phyloP scores from a whole-genome alignment of 2,113 vertebrate genomes.

The Tympanuchus pallidicinctus region DNA sequence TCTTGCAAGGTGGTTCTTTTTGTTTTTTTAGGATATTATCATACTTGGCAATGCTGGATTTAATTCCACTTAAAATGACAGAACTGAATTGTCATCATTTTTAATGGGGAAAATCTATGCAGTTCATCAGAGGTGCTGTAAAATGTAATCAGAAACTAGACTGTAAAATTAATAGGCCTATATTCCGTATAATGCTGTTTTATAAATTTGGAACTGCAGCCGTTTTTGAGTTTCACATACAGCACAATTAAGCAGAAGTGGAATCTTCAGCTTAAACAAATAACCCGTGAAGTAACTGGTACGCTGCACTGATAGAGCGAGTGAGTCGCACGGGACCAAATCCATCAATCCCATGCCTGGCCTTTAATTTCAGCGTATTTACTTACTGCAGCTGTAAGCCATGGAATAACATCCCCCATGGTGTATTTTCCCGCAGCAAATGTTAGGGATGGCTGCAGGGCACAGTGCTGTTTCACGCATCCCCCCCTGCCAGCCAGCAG shows the following conservation, averaged over 20 bases:
- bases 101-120: slow-evolving; percentile 69
- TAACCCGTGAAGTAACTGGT: background rate
- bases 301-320: background rate
- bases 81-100: slow-evolving; percentile 73
- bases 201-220: slow-evolving; percentile 54
- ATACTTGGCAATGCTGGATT: slow-evolving; percentile 74
- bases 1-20: background rate
- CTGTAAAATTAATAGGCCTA: slow-evolving; percentile 77
- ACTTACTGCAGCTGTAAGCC: background rate
- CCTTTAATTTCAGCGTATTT: slow-evolving; percentile 9
- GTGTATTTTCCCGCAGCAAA: background rate
- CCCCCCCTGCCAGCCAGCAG: background rate
- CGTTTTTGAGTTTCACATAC: slow-evolving; percentile 19
- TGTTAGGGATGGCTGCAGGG: background rate
- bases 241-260: background rate
- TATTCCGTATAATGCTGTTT: slow-evolving; percentile 50
- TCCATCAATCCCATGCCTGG: background rate
- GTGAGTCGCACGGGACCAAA: background rate
- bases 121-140: slow-evolving; percentile 64
- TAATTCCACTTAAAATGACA: slow-evolving; percentile 80
- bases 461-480: background rate
- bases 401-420: background rate
- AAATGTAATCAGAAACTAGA: slow-evolving; percentile 78
- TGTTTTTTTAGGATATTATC: slow-evolving; percentile 33
- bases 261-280: slow-evolving; percentile 58